phyloP scores from a whole-genome alignment of 2,888 invertebrate genomes.

The Theretra japonica region DNA sequence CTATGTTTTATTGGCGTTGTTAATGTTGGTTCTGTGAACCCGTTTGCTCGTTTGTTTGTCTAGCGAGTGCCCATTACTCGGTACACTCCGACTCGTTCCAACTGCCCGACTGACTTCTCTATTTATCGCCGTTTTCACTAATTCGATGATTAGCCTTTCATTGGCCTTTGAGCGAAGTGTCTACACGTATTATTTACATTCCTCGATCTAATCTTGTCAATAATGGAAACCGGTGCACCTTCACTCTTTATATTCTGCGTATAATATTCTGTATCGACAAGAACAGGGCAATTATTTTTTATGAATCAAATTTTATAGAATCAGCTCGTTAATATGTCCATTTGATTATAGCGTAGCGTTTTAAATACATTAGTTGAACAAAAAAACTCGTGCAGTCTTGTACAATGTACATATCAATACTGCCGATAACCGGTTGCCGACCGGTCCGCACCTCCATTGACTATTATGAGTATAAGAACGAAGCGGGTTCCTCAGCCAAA shows the following conservation, averaged over 20 bases:
- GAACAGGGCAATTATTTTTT: conserved; percentile 8
- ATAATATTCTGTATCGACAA: not conserved
- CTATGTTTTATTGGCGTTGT: conserved; percentile 47
- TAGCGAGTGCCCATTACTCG: conserved; percentile 6
- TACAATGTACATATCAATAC: conserved; percentile 59
- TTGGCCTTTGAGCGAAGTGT: not conserved
- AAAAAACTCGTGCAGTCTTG: conserved; percentile 51
- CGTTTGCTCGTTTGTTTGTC: conserved; percentile 23
- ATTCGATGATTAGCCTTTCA: conserved; percentile 5
- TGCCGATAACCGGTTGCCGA: conserved; percentile 54
- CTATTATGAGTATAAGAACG: not conserved
- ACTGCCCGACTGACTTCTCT: not conserved
- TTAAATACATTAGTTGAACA: conserved; percentile 51
- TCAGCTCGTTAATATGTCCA: not conserved
- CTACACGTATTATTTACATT: not conserved
- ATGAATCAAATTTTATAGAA: conserved; percentile 4
- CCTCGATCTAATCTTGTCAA: not conserved
- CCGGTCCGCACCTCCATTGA: conserved; percentile 28
- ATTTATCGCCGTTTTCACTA: not conserved
- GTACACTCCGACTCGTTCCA: conserved; percentile 5
- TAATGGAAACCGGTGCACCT: not conserved
- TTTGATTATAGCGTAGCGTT: conserved; percentile 17
- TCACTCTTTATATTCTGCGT: not conserved
- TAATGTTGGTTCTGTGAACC: conserved; percentile 34
- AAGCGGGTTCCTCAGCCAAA: not conserved